A percentile compares a stretch with the other conserved stretches of the same genome.
phyloP scores from a whole-genome alignment of 2,113 vertebrate species.

The Podiceps cristatus region DNA sequence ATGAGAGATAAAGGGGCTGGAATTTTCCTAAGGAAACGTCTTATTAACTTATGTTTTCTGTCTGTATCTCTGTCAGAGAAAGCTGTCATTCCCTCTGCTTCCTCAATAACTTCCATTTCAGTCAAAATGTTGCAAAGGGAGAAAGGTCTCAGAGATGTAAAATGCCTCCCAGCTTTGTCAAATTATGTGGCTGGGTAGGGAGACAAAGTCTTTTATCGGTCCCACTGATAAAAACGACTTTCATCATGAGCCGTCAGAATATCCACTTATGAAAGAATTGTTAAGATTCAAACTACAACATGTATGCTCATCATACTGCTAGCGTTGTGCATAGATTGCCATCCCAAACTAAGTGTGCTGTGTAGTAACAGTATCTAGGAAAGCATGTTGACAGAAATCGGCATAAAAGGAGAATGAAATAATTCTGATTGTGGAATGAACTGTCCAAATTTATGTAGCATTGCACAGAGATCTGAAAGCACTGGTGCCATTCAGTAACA shows the following conservation, averaged over 20 bases:
- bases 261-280: neutral
- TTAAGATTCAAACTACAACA: neutral
- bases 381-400: neutral
- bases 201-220: neutral
- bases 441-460: neutral
- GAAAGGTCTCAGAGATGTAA: neutral
- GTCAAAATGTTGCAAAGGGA: neutral
- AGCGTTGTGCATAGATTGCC: neutral
- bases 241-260: neutral
- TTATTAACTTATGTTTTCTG: slow-evolving; percentile 23
- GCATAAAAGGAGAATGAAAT: neutral
- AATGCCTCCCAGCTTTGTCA: neutral
- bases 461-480: neutral
- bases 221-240: neutral
- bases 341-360: neutral
- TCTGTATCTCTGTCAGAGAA: slow-evolving; percentile 6
- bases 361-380: neutral
- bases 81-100: neutral
- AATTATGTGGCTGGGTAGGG: neutral
- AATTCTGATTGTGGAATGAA: neutral
- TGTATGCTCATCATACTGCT: too few species aligned
- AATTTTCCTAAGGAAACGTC: slow-evolving; percentile 57
- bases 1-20: slow-evolving; percentile 44
- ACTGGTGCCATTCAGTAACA: neutral
- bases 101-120: neutral